Evolutionary conservation across 2,113 vertebrate species (phyloP), one percentile per base, ranked within the genome.

Genomic region (Phalacrocorax aristotelis): DNA sequence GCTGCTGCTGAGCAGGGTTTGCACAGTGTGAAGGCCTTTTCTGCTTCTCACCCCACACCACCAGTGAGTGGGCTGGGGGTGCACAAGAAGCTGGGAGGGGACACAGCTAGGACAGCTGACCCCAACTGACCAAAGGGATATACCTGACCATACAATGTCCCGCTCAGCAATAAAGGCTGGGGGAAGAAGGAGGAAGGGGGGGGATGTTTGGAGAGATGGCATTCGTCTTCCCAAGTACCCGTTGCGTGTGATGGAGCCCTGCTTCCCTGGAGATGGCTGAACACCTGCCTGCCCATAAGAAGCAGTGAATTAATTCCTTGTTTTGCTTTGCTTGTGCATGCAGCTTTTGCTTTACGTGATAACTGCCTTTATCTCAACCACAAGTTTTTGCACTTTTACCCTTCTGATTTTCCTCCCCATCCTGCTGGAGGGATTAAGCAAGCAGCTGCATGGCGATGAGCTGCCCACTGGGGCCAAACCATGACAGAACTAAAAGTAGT

Each of bases 191-290:
- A 77, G 23, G 7, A 85, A 49, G 25, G 4, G 10, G 10, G 6
- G 44, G 5, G 9, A 36, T 1, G 5, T 26, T 36, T 0, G 0
- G 11, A 48, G 26, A n/a, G 10, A 44, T 0, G 3, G 13, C 13
- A 32, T 21, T 11, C 62, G 38, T 48, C 13, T 9, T 89, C 19
- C 5, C 1, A 34, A 65, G 22, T 3, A 49, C 0, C 11, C 4
- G 1, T 6, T 1, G 57, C 0, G 0, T 1, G 3, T 42, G 32
- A 60, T 2, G 2, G 21, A 72, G 27, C 14, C 13, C 27, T 57
- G 66, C 40, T 70, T 55, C 29, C 42, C 10, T 1, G 16, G 5
- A 54, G 6, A 48, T 5, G 25, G 26, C 12, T 58, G 36, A 34
- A 49, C 19, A 19, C 7, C 40, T 29, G 44, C 12, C 49, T 2